These are phyloP conservation scores for Pelosia muscerda DNA, from an alignment of 2,888 invertebrate genomes.

Conservation along the genomic window DNA sequence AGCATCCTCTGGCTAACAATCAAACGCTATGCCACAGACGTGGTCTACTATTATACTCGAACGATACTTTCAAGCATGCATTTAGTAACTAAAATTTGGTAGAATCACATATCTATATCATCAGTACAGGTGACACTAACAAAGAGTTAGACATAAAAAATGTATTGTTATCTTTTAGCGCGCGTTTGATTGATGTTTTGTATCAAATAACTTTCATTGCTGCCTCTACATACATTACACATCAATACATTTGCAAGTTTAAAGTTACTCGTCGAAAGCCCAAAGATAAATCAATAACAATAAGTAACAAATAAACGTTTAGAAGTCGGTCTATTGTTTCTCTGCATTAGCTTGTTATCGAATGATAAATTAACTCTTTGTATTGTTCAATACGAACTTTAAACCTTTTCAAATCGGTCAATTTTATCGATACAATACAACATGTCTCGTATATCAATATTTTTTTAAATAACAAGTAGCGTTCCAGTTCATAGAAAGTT, in stretches of 20 bases:
- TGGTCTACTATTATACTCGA: too few species aligned
- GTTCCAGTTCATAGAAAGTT: conserved; percentile 29
- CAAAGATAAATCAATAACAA: conserved; percentile 53
- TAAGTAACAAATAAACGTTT: conserved; percentile 55
- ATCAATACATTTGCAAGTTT: conserved; percentile 16
- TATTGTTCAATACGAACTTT: conserved; percentile 46
- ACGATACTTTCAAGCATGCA: too few species aligned
- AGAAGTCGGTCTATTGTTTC: conserved; percentile 56
- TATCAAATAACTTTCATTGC: neutral
- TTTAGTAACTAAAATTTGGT: too few species aligned
- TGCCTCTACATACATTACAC: conserved; percentile 14
- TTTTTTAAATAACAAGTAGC: conserved; percentile 28
- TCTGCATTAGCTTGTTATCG: conserved; percentile 52
- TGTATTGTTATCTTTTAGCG: neutral
- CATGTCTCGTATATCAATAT: conserved; percentile 33
- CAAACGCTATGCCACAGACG: too few species aligned
- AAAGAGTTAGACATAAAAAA: neutral
- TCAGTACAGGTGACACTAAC: too few species aligned
- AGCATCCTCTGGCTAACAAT: too few species aligned
- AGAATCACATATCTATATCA: too few species aligned
- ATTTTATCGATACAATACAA: conserved; percentile 44
- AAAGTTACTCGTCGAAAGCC: conserved; percentile 39
- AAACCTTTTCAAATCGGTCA: conserved; percentile 47
- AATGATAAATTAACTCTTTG: conserved; percentile 60
- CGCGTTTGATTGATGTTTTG: neutral